phyloP scores from a whole-genome alignment of 2,888 invertebrate genomes.

The Calephelis perditalis region DNA sequence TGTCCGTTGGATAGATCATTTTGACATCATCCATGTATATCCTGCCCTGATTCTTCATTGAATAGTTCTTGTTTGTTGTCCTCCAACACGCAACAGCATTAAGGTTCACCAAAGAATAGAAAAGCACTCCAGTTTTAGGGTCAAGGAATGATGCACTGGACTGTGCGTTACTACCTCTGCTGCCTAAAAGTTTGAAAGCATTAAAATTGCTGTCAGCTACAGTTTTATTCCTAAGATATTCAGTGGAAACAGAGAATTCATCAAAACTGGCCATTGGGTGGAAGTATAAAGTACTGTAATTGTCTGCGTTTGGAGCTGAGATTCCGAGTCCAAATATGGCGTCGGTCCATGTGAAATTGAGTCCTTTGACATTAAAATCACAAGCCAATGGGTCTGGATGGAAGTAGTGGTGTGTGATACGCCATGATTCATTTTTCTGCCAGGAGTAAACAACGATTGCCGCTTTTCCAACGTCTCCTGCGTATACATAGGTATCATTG shows the following conservation, averaged over 20 bases:
- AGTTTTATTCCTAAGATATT: constrained; percentile 79
- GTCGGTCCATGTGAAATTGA: constrained; percentile 86
- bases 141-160: constrained; percentile 86
- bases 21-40: constrained; percentile 84
- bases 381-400: constrained; percentile 85
- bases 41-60: constrained; percentile 83
- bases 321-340: constrained; percentile 87
- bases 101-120: constrained; percentile 85
- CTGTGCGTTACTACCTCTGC: constrained; percentile 84
- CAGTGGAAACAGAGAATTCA: constrained; percentile 86
- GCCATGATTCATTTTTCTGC: constrained; percentile 84
- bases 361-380: constrained; percentile 84
- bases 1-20: constrained; percentile 87
- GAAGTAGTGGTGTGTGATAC: constrained; percentile 84
- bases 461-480: constrained; percentile 83
- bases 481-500: constrained; percentile 84
- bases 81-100: constrained; percentile 90
- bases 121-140: constrained; percentile 83
- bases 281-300: constrained; percentile 86
- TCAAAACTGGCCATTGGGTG: constrained; percentile 87
- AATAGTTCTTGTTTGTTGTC: constrained; percentile 82
- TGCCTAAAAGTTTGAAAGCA: constrained; percentile 82
- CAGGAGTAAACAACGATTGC: constrained; percentile 87
- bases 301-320: constrained; percentile 80
- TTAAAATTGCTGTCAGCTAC: constrained; percentile 76